Evolutionary conservation across 2,888 invertebrate species (phyloP).

Genomic region (Meteorus colon): DNA sequence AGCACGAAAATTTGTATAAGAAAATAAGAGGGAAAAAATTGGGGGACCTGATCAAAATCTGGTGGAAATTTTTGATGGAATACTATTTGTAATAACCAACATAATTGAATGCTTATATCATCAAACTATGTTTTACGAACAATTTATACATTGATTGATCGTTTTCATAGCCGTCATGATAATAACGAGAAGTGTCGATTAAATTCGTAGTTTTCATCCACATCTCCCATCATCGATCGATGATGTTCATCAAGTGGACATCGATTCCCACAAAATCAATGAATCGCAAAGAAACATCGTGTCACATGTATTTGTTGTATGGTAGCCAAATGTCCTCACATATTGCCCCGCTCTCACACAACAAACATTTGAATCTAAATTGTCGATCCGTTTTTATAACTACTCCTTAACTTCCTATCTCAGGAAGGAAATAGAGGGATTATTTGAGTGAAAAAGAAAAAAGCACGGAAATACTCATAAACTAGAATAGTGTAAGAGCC

Average conservation of each 20-base stretch:
- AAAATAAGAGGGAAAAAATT: too few relatives aligned
- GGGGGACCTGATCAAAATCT: too few relatives aligned
- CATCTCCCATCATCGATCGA: background rate
- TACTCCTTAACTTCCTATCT: background rate
- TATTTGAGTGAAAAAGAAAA: background rate
- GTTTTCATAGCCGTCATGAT: background rate
- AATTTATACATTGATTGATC: background rate
- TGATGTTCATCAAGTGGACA: background rate
- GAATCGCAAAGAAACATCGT: background rate
- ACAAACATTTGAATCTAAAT: constrained; percentile 15
- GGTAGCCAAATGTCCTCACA: background rate
- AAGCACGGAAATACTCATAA: background rate
- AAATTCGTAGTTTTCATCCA: background rate
- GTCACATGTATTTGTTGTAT: background rate
- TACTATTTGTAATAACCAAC: too few relatives aligned
- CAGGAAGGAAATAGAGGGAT: constrained; percentile 29
- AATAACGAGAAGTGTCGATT: background rate
- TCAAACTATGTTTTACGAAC: background rate
- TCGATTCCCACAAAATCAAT: background rate
- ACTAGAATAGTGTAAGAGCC: background rate
- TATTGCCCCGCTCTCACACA: background rate
- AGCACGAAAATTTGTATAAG: too few relatives aligned
- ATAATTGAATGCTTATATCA: too few relatives aligned
- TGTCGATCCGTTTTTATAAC: constrained; percentile 8
- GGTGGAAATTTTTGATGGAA: too few relatives aligned